phyloP scores from a whole-genome alignment of 30 jellyfish, hydroid and myxozoan species.

The Turritopsis rubra region DNA sequence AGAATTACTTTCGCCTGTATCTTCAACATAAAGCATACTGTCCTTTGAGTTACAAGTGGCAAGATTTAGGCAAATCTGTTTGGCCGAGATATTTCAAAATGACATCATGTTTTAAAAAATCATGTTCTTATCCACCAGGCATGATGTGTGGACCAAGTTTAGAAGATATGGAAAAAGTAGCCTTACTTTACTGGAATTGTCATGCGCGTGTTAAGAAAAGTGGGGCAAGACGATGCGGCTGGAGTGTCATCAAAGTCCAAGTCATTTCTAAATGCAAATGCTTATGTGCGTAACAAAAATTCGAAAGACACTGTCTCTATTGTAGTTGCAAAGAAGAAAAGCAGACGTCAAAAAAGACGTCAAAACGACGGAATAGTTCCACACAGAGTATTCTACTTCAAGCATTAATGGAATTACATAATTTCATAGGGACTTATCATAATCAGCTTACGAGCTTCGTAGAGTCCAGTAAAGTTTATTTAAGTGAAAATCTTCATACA shows the following conservation, averaged over 20 bases:
- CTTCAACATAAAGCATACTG: neutral
- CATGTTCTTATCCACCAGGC: conserved; percentile 7
- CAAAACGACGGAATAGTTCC: too few species aligned
- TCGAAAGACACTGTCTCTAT: neutral
- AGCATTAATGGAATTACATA: too few species aligned
- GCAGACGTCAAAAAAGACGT: too few species aligned
- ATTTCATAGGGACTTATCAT: too few species aligned
- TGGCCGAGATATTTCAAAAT: conserved; percentile 2
- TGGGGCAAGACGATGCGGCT: conserved; percentile 12
- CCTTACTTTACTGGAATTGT: neutral
- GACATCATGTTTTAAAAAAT: neutral
- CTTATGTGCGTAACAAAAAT: neutral
- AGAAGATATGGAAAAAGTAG: neutral
- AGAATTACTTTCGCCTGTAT: neutral
- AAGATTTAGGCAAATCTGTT: neutral
- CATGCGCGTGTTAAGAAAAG: conserved; percentile 9
- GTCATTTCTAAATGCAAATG: neutral
- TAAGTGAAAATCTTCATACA: too few species aligned
- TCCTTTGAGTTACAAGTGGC: neutral
- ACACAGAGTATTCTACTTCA: too few species aligned
- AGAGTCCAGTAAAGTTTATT: too few species aligned
- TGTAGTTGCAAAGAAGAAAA: neutral
- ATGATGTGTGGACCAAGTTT: neutral
- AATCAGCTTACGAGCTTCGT: too few species aligned
- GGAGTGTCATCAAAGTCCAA: neutral